Percentiles rank a stretch among this genome's conserved stretches.
These are phyloP conservation scores for Grapholita molesta DNA, from an alignment of 1,140 invertebrate species.

Conservation along the genomic window DNA sequence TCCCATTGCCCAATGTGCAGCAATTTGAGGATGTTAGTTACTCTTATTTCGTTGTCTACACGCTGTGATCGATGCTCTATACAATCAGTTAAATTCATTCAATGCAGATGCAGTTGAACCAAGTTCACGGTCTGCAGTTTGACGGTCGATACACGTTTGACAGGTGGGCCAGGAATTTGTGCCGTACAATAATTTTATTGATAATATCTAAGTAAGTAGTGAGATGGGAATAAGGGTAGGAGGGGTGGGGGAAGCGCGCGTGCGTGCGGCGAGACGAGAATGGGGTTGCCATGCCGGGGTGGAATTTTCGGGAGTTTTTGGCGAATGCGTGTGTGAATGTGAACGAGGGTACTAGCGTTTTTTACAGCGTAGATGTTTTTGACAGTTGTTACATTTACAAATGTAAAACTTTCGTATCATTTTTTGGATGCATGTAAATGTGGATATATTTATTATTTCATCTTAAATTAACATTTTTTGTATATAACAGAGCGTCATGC, in stretches of 20 bases:
- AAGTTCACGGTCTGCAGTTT: conserved; percentile 24
- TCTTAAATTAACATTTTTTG: too few relatives aligned
- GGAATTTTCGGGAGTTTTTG: neutral
- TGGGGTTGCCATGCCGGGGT: neutral
- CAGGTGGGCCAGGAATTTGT: conserved; percentile 56
- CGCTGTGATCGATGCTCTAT: too few relatives aligned
- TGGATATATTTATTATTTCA: too few relatives aligned
- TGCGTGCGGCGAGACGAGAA: conserved; percentile 50
- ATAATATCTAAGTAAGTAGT: conserved; percentile 73
- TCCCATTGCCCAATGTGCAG: too few relatives aligned
- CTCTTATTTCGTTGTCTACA: too few relatives aligned
- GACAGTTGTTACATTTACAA: too few relatives aligned
- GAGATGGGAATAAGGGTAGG: conserved; percentile 63
- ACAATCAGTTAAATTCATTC: too few relatives aligned
- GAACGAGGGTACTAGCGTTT: too few relatives aligned
- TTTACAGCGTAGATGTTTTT: neutral
- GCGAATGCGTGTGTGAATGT: neutral
- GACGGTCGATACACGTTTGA: conserved; percentile 46
- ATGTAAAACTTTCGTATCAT: too few relatives aligned
- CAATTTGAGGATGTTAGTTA: too few relatives aligned
- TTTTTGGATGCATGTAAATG: too few relatives aligned
- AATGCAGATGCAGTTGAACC: neutral
- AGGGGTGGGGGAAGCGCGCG: conserved; percentile 37
- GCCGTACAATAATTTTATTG: conserved; percentile 74
- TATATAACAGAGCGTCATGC: too few relatives aligned